phyloP scores from a whole-genome alignment of 2,888 invertebrate species.

The Lasioglossum leucozonium region DNA sequence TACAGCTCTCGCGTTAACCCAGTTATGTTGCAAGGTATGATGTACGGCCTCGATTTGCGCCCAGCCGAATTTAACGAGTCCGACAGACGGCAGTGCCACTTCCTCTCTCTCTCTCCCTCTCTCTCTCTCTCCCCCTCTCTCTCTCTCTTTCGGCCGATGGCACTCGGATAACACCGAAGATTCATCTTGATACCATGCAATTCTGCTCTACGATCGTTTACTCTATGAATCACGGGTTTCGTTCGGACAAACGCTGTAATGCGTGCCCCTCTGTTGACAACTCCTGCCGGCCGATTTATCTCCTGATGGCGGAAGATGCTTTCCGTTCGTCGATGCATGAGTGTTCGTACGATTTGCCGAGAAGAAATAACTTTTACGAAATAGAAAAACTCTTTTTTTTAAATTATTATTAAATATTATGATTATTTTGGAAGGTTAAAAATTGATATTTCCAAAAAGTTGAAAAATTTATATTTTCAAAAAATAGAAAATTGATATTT shows the following conservation, averaged over 20 bases:
- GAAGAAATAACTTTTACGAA: no score
- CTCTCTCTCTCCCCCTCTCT: not conserved
- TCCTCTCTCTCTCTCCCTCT: not conserved
- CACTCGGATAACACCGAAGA: conserved; percentile 56
- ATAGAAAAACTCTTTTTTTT: no score
- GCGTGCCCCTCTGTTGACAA: conserved; percentile 34
- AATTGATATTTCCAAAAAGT: no score
- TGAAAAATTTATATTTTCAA: no score
- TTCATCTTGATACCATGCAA: conserved; percentile 51
- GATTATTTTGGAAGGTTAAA: no score
- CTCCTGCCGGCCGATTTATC: conserved; percentile 21
- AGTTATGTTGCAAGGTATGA: conserved; percentile 62
- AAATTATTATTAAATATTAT: no score
- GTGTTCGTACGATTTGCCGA: no score
- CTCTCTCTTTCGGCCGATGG: conserved; percentile 34
- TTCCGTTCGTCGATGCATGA: not conserved
- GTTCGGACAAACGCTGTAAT: conserved; percentile 9
- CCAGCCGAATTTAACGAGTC: conserved; percentile 59
- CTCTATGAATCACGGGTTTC: conserved; percentile 45
- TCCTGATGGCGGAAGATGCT: not conserved
- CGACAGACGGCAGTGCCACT: conserved; percentile 18
- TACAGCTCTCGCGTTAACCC: conserved; percentile 57
- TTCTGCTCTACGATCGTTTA: conserved; percentile 46
- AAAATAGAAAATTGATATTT: no score
- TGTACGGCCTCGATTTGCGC: conserved; percentile 49